Evolutionary conservation across 64 coral and sea anemone species (phyloP).

Genomic region (Pocillopora verrucosa): DNA sequence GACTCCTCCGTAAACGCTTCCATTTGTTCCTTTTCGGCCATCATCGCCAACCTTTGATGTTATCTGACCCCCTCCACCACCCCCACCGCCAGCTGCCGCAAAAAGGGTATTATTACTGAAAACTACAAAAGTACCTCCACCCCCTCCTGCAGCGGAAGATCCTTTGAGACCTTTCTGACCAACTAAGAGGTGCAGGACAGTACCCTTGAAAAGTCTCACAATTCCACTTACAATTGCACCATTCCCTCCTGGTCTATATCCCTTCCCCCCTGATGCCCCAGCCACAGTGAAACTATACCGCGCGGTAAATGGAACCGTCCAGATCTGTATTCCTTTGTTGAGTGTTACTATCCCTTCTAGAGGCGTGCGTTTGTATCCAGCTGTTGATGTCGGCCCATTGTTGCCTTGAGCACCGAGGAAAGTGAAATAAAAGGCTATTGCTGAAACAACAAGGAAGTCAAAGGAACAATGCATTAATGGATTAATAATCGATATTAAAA

Average conservation of each 20-base stretch:
- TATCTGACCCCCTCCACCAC: constrained; percentile 22
- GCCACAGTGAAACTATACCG: constrained; percentile 1
- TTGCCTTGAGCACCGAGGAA: constrained; percentile 1
- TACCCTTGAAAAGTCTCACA: not conserved
- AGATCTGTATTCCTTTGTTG: constrained; percentile 38
- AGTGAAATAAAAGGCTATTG: constrained; percentile 16
- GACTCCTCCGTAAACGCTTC: not conserved
- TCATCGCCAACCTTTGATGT: not conserved
- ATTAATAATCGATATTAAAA: too few species aligned
- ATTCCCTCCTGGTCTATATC: not conserved
- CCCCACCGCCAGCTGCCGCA: constrained; percentile 48
- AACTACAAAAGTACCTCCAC: constrained; percentile 41
- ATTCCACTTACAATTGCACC: constrained; percentile 22
- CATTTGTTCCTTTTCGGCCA: not conserved
- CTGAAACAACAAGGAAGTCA: not conserved
- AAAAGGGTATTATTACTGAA: not conserved
- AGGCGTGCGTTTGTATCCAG: not conserved
- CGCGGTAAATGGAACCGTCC: constrained; percentile 41
- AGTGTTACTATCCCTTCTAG: constrained; percentile 47
- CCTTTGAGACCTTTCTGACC: constrained; percentile 30
- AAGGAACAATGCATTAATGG: too few species aligned
- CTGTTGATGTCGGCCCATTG: constrained; percentile 20
- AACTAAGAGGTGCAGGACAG: constrained; percentile 19
- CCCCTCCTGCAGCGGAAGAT: constrained; percentile 16
- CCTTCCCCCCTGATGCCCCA: constrained; percentile 19